Evolutionary conservation across 2,113 vertebrate species (phyloP).

Genomic region (Rhineura floridana): DNA sequence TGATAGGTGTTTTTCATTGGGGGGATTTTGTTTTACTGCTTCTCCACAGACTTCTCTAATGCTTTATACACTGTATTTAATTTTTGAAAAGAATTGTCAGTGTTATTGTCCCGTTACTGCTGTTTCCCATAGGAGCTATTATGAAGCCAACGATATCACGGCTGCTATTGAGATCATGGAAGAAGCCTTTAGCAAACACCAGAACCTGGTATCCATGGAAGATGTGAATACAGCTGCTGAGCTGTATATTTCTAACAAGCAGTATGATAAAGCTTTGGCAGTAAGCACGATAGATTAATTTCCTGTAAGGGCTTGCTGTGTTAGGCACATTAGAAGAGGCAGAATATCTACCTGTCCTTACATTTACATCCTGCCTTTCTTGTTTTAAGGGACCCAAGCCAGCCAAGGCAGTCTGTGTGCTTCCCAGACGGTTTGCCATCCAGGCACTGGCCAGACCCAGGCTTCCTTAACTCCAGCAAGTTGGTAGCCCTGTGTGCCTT

Average conservation of each 20-base stretch:
- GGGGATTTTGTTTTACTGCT: neutral
- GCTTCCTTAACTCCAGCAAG: no score
- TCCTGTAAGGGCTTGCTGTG: neutral
- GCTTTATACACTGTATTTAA: neutral
- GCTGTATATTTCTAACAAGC: conserved; percentile 89
- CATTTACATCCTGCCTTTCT: neutral
- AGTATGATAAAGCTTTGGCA: conserved; percentile 88
- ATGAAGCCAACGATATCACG: conserved; percentile 88
- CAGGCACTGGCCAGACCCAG: no score
- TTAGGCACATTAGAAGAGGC: neutral
- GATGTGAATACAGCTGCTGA: conserved; percentile 94
- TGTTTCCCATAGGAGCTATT: conserved; percentile 86
- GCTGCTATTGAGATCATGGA: conserved; percentile 91
- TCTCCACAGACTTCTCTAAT: neutral
- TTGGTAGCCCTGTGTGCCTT: no score
- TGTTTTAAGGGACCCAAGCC: no score
- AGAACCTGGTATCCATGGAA: conserved; percentile 88
- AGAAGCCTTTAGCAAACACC: conserved; percentile 89
- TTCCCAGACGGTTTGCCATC: no score
- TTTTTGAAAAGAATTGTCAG: neutral
- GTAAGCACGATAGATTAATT: conserved; percentile 65
- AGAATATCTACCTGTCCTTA: neutral
- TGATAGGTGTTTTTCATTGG: neutral
- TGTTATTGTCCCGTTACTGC: rapidly evolving
- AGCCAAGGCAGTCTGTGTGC: no score